A percentile compares a stretch with the other conserved stretches of the same genome.
These are phyloP conservation scores for Kradibia gibbosae DNA, from an alignment of 1,140 invertebrate genomes.

Conservation along the genomic window DNA sequence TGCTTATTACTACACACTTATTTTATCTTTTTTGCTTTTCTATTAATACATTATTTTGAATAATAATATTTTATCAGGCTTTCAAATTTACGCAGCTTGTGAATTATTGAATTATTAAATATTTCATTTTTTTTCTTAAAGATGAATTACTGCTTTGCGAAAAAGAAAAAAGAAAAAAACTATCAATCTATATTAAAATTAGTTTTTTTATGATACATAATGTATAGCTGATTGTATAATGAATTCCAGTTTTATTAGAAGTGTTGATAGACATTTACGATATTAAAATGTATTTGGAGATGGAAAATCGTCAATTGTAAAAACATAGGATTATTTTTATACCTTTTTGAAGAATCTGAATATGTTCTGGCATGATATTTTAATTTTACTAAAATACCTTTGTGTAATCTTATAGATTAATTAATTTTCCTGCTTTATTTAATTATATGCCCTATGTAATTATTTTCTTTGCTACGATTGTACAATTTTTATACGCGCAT, in stretches of 20 bases:
- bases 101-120: slow-evolving; percentile 51
- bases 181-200: slow-evolving; percentile 56
- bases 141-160: slow-evolving; percentile 41
- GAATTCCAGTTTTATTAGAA: slow-evolving; percentile 73
- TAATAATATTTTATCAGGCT: slow-evolving; percentile 44
- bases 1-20: slow-evolving; percentile 29
- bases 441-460: slow-evolving; percentile 38
- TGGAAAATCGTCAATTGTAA: slow-evolving; percentile 58
- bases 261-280: slow-evolving; percentile 62
- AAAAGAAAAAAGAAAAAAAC: slow-evolving; percentile 51
- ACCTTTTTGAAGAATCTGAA: slow-evolving; percentile 58
- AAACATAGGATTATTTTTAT: slow-evolving; percentile 62
- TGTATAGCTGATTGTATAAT: slow-evolving; percentile 64
- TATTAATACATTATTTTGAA: slow-evolving; percentile 43
- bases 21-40: slow-evolving; percentile 42
- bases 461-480: slow-evolving; percentile 46
- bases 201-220: slow-evolving; percentile 64
- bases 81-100: slow-evolving; percentile 48
- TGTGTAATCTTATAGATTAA: slow-evolving; percentile 47
- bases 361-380: slow-evolving; percentile 60
- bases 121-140: slow-evolving; percentile 46
- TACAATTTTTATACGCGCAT: not conserved
- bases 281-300: slow-evolving; percentile 54
- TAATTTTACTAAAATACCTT: slow-evolving; percentile 53
- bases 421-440: slow-evolving; percentile 45